Percentiles rank a stretch among this genome's conserved stretches.
Conservation (phyloP, 2,797 vertebrate genomes). For the Clamator glandarius region DNA sequence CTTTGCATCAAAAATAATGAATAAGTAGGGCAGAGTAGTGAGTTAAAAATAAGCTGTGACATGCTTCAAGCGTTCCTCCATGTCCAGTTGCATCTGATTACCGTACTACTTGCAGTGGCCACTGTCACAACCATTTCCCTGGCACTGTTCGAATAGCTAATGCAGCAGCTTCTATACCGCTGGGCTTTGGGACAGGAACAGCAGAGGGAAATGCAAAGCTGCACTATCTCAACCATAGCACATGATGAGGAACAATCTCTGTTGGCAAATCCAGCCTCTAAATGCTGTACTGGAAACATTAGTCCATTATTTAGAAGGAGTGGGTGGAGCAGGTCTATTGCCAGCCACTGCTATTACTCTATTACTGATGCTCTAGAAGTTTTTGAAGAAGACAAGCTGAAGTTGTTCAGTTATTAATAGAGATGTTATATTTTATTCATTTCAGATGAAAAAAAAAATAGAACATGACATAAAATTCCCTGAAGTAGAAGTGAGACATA, state of each 20-base stretch:
- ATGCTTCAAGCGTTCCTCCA: slow-evolving; percentile 11
- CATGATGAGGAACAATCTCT: background rate
- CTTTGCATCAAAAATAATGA: slow-evolving; percentile 23
- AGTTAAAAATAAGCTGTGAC: slow-evolving; percentile 45
- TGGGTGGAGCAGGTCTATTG: slow-evolving; percentile 25
- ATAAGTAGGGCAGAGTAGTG: background rate
- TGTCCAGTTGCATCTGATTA: background rate
- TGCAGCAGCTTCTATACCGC: background rate
- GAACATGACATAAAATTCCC: background rate
- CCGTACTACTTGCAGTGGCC: slow-evolving; percentile 10
- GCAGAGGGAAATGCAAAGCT: slow-evolving; percentile 19
- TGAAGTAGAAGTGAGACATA: background rate
- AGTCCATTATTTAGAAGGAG: slow-evolving; percentile 54
- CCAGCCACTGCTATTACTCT: slow-evolving; percentile 8
- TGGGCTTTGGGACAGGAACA: background rate
- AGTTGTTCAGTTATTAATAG: slow-evolving; percentile 54
- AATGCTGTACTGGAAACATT: background rate
- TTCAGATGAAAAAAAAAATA: slow-evolving; percentile 53
- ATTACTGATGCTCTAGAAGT: slow-evolving; percentile 43
- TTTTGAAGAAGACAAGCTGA: slow-evolving; percentile 25
- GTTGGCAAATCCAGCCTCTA: slow-evolving; percentile 8
- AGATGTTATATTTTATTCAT: slow-evolving; percentile 55
- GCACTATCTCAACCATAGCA: background rate
- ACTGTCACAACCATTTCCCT: slow-evolving; percentile 24
- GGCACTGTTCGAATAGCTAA: background rate